phyloP scores from a whole-genome alignment of 2,113 vertebrate genomes.

The Myiopsitta monachus region DNA sequence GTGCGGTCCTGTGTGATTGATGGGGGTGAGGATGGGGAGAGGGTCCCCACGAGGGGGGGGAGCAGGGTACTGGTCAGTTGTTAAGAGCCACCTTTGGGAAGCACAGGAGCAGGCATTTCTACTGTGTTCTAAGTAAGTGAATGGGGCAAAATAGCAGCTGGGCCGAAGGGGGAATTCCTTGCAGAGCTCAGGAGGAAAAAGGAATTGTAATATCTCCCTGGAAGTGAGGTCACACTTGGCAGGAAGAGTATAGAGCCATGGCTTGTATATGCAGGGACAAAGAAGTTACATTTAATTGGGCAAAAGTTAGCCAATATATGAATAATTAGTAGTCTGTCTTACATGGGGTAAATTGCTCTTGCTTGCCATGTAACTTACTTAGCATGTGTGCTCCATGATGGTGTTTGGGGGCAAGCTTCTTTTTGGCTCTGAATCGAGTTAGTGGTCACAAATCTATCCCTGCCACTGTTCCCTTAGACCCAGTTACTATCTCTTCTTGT shows the following conservation, averaged over 20 bases:
- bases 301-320: not conserved
- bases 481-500: not conserved
- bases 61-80: not conserved
- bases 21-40: fast-evolving
- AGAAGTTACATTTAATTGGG: not conserved
- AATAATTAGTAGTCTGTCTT: not conserved
- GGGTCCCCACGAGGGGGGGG: not conserved
- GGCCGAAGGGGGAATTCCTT: not conserved
- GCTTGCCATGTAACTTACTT: not conserved
- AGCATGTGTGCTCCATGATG: not conserved
- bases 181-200: not conserved
- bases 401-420: not conserved
- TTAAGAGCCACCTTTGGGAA: not conserved
- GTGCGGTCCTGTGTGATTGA: not conserved
- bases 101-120: not conserved
- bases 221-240: not conserved
- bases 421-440: not conserved
- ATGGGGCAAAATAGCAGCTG: not conserved
- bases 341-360: not conserved
- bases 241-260: not conserved
- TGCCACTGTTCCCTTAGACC: not conserved
- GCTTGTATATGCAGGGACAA: not conserved
- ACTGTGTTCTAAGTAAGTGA: not conserved
- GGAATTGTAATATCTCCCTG: not conserved
- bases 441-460: not conserved